A percentile compares a stretch with the other conserved stretches of the same genome.
These are phyloP conservation scores for Syrrhaptes paradoxus DNA, from an alignment of 2,113 vertebrate species.

Conservation along the genomic window DNA sequence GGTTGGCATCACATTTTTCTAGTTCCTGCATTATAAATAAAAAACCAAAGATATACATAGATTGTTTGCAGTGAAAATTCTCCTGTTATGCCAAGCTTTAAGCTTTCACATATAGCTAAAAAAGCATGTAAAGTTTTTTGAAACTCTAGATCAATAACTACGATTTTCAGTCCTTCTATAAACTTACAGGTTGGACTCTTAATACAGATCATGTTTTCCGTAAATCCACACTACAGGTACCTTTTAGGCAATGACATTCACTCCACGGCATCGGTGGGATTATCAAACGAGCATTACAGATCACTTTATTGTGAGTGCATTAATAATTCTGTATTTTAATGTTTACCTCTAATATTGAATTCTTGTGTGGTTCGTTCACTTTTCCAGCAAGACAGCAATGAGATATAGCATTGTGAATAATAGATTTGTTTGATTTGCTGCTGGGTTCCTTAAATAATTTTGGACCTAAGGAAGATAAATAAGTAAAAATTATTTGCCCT, in stretches of 20 bases:
- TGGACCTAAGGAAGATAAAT: conserved; percentile 77
- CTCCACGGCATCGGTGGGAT: too few species aligned
- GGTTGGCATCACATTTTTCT: conserved; percentile 94
- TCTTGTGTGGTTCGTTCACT: conserved; percentile 93
- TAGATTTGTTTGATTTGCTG: conserved; percentile 95
- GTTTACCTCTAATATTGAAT: conserved; percentile 88
- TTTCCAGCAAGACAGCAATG: conserved; percentile 96
- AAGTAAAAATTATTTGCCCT: not conserved
- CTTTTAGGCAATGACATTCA: not conserved
- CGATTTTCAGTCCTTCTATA: not conserved
- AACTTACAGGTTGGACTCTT: not conserved
- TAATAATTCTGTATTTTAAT: not conserved
- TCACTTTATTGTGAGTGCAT: not conserved
- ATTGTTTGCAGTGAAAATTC: not conserved
- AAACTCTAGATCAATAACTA: not conserved
- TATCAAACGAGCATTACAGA: not conserved
- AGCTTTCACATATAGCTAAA: not conserved
- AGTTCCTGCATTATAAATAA: conserved; percentile 79
- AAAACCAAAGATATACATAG: not conserved
- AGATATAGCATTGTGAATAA: conserved; percentile 93
- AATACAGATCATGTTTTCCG: fast-evolving
- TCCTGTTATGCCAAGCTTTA: not conserved
- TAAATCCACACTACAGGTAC: fast-evolving
- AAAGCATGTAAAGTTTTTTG: not conserved
- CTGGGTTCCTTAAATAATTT: conserved; percentile 96